Evolutionary conservation across 2,888 invertebrate genomes (phyloP).

Genomic region (Julus scandinavius): DNA sequence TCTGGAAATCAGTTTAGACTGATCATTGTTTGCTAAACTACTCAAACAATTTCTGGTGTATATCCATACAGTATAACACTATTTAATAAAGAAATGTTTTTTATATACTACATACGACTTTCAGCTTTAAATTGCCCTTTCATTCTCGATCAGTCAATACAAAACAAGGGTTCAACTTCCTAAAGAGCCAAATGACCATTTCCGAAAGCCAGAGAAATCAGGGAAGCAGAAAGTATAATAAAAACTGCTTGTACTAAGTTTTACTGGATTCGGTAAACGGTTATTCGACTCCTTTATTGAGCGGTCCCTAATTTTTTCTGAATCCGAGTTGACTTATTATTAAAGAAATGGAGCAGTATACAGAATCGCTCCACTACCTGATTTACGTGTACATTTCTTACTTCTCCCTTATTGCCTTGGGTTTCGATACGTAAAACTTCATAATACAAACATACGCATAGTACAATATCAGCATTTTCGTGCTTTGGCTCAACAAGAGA

Average conservation of each 20-base stretch:
- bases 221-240: neutral
- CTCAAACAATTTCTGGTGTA: too few relatives aligned
- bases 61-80: too few relatives aligned
- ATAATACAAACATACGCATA: neutral
- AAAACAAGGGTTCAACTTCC: neutral
- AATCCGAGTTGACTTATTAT: constrained; percentile 1
- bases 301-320: neutral
- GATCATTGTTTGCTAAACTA: too few relatives aligned
- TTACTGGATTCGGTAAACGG: neutral
- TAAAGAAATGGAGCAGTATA: neutral
- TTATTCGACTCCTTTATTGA: neutral
- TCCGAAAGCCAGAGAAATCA: neutral
- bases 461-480: neutral
- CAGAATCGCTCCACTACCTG: neutral
- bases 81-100: too few relatives aligned
- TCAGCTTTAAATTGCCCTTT: neutral
- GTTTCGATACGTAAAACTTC: neutral
- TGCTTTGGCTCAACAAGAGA: neutral
- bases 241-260: neutral
- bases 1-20: too few relatives aligned
- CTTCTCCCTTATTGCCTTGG: neutral
- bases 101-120: neutral
- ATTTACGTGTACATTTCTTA: neutral
- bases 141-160: neutral
- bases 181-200: neutral